Base-by-base conservation (phyloP, 2,888 invertebrate genomes). In the Chalcis sispes region DNA sequence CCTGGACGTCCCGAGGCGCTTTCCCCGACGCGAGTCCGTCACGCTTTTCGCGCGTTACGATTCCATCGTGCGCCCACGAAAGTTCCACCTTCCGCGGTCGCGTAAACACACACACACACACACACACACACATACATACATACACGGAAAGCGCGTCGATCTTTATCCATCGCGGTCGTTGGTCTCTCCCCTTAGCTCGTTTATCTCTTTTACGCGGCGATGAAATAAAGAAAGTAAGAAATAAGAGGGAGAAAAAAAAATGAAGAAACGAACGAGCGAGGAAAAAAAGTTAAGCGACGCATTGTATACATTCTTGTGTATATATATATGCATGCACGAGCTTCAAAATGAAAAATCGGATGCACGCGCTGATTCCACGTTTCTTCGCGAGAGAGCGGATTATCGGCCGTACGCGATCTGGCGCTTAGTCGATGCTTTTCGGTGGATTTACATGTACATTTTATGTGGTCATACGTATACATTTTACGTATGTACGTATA, bases 21-120 rank as follows among this genome's bases (percentile, higher is more conserved):
- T 88, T 87, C 87, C 86, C 86, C 81, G 79, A 83, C 61, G 72
- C 66, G 70, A 84, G 82, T 84, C 84, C 86, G 88, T 88, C 86
- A 88, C 88, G 88, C 88, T 88, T 88, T 88, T 88, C 85, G 86
- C 86, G 83, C 86, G 81, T 84, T 84, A 84, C 85, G 85, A 85
- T 85, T 81, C 83, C 82, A 84, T 84, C 85, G 83, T 83, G 81
- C 78, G 40, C 58, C 4, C 58, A 70, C 56, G 69, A 69, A 69
- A 74, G 69, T 72, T 61, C 36, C 27, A 52, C n/a, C n/a, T n/a
- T 18, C 29, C 46, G 27, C 83, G 82, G 81, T 79, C 78, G 48
- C 67, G 42, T 48, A 18, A 40, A 61, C 71, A 71, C 13, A 64
- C 61, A 52, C 52, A 32, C 36, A 52, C 81, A 80, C 79, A 81